Evolutionary conservation across 2,888 invertebrate genomes (phyloP), one percentile per base, ranked within the genome.

Genomic region (Chironomus tentans): DNA sequence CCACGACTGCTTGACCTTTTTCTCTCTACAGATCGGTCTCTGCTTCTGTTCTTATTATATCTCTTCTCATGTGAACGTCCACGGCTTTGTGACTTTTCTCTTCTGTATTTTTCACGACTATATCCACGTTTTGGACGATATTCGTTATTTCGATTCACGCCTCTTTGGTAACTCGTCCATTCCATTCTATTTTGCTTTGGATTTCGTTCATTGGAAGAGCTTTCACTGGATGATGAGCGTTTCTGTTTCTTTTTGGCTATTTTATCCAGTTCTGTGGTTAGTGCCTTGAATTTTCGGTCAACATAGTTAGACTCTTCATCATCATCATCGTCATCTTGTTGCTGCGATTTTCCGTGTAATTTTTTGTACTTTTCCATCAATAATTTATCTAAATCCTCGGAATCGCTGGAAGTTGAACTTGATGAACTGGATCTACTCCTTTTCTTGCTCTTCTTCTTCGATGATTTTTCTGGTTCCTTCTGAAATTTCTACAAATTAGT

Each of bases 301-400:
- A 84, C 82, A 15, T 84, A 78, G 78, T 82, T 82, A 12, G 82
- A 74, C 18, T 56, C 56, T 1, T 82, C 81, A 2, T 79, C 80
- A 21, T 79, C 78, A 4, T 79, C 77, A 2, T n/a, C n/a, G n/a
- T 76, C 74, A 68, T 82, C 81, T 3, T 79, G 56, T 13, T 22
- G 15, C 10, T 6, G 12, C 2, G 65, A 65, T n/a, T 22, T 65
- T 65, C 65, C 65, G 4, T 65, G 65, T 21, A 65, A 13, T 65
- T 21, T 24, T 10, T 22, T 18, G 77, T 90, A 88, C 81, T 91
- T 92, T 78, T 88, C 88, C 79, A 91, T 89, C 75, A 94, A 84
- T 79, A 91, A 86, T 78, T 87, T 86, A 82, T 92, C 92, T 18
- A 93, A 83, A 80, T 88, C 87, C 77, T 82, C 82, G 71, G 84